Percentiles rank a stretch among this genome's conserved stretches.
phyloP scores from a whole-genome alignment of 2,888 invertebrate genomes.

The Synergus itoensis region DNA sequence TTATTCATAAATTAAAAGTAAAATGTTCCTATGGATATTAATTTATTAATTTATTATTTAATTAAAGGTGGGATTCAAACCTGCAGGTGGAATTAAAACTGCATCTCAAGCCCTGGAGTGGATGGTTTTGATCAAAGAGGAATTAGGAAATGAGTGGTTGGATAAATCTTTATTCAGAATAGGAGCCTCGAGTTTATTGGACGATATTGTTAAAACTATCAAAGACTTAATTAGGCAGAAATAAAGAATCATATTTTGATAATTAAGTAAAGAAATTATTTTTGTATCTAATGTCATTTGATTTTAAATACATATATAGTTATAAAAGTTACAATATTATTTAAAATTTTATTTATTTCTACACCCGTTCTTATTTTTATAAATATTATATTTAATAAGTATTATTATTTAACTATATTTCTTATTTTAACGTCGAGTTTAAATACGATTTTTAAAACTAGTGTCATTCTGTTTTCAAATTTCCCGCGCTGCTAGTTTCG shows the following conservation, averaged over 20 bases:
- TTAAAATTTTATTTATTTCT: too few species aligned
- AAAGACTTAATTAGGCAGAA: slow-evolving; percentile 36
- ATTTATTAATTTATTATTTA: slow-evolving; percentile 44
- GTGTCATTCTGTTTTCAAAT: too few species aligned
- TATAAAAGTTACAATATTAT: too few species aligned
- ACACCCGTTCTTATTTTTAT: too few species aligned
- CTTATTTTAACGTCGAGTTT: too few species aligned
- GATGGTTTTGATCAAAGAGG: slow-evolving; percentile 90
- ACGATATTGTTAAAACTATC: slow-evolving; percentile 82
- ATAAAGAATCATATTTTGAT: background rate
- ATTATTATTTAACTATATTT: too few species aligned
- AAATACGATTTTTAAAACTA: too few species aligned
- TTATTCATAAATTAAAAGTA: background rate
- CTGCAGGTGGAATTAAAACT: slow-evolving; percentile 97
- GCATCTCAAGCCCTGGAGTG: slow-evolving; percentile 91
- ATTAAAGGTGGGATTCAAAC: slow-evolving; percentile 94
- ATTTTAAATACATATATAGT: background rate
- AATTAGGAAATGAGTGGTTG: slow-evolving; percentile 93
- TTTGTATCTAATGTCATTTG: background rate
- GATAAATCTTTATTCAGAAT: slow-evolving; percentile 90
- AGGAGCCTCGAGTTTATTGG: slow-evolving; percentile 95
- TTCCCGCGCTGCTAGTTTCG: too few species aligned
- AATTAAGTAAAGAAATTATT: background rate
- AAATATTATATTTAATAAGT: too few species aligned
- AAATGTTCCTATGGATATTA: slow-evolving; percentile 3